Evolutionary conservation across 1,140 invertebrate genomes (phyloP).

Genomic region (Meloidogyne chitwoodi): DNA sequence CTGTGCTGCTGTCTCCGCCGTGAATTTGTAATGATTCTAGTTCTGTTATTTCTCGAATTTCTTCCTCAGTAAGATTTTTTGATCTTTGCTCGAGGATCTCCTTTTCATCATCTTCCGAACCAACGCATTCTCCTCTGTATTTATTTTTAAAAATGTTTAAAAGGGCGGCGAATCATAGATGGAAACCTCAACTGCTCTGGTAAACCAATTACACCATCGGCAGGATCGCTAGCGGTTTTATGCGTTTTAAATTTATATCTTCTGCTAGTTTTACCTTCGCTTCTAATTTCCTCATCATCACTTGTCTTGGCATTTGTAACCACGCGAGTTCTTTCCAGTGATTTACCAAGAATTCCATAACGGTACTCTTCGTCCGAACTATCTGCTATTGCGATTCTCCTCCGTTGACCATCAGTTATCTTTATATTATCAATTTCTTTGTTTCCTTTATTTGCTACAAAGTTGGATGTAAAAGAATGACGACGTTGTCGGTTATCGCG

Average conservation of each 20-base stretch:
- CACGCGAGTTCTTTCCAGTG: neutral
- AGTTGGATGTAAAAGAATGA: neutral
- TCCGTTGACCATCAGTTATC: neutral
- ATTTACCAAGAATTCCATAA: constrained; percentile 35
- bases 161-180: neutral
- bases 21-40: constrained; percentile 20
- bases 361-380: constrained; percentile 47
- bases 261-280: neutral
- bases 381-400: constrained; percentile 13
- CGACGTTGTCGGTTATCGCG: neutral
- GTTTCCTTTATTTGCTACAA: neutral
- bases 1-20: constrained; percentile 37
- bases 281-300: neutral
- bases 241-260: neutral
- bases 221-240: neutral
- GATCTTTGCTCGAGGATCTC: neutral
- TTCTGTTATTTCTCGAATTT: constrained; percentile 8
- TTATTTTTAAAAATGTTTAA: constrained; percentile 1
- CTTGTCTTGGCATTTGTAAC: no score
- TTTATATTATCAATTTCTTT: neutral
- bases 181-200: neutral
- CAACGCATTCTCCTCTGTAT: neutral
- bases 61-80: neutral
- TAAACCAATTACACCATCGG: neutral
- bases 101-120: neutral